A percentile compares a stretch with the other conserved stretches of the same genome.
Conservation (phyloP, 2,113 vertebrate species). For the Spheniscus mendiculus region DNA sequence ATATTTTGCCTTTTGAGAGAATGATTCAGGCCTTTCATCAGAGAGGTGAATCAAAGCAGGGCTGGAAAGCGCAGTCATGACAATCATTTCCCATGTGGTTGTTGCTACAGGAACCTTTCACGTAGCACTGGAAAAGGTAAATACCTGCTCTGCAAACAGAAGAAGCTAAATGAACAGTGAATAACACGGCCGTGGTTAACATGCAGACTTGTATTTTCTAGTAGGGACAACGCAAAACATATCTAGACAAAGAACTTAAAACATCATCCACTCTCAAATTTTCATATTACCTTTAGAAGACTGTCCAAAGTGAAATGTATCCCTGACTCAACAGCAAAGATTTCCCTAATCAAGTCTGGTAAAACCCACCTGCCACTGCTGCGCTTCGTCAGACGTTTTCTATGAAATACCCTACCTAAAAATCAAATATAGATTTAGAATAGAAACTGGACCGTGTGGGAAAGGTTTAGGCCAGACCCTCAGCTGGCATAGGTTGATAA, state of each 20-base stretch:
- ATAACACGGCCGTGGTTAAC: fast-evolving
- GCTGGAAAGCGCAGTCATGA: background rate
- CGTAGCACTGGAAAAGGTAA: background rate
- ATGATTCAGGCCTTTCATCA: background rate
- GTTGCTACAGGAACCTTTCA: background rate
- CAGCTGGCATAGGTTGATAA: background rate
- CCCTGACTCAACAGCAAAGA: background rate
- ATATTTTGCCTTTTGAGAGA: background rate
- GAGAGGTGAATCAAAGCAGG: background rate
- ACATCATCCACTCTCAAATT: background rate
- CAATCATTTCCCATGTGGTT: background rate
- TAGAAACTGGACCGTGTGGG: background rate
- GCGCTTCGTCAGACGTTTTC: background rate
- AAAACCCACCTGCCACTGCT: background rate
- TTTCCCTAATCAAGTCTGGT: background rate
- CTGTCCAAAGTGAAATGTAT: background rate
- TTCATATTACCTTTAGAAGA: background rate
- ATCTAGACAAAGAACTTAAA: background rate
- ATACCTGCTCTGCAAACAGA: background rate
- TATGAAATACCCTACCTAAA: background rate
- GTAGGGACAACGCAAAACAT: background rate
- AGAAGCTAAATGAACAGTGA: background rate
- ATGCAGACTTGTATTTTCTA: background rate
- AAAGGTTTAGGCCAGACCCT: background rate
- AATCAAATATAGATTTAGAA: background rate